A percentile compares a stretch with the other conserved stretches of the same genome.
These are phyloP conservation scores for Prostheceraeus crozeri DNA, from an alignment of 2,888 invertebrate species.

Conservation along the genomic window DNA sequence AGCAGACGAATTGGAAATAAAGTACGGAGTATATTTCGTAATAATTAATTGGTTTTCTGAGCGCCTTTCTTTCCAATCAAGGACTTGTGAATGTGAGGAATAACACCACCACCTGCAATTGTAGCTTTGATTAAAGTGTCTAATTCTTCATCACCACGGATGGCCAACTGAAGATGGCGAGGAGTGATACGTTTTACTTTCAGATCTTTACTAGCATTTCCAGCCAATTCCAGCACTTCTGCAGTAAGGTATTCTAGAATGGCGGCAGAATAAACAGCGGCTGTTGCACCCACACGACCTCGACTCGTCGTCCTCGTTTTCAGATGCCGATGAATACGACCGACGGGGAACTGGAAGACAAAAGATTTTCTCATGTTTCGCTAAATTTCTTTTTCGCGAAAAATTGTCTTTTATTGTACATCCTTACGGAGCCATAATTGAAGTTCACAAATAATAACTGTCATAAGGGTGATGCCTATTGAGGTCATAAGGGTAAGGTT, in stretches of 20 bases:
- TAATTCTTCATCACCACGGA: slow-evolving; percentile 97
- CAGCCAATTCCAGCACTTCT: slow-evolving; percentile 97
- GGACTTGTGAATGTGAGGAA: slow-evolving; percentile 56
- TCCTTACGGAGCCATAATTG: too few species aligned
- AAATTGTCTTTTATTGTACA: too few species aligned
- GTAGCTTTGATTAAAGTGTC: slow-evolving; percentile 99
- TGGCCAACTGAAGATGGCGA: slow-evolving; percentile 95
- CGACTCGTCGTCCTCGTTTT: slow-evolving; percentile 98
- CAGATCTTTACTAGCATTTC: slow-evolving; percentile 97
- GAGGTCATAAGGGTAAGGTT: too few species aligned
- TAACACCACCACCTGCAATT: slow-evolving; percentile 98
- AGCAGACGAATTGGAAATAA: too few species aligned
- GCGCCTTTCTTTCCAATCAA: slow-evolving; percentile 36
- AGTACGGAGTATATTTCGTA: too few species aligned
- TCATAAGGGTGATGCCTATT: too few species aligned
- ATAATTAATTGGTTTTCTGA: too few species aligned
- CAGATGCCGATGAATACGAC: slow-evolving; percentile 55
- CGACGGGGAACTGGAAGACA: slow-evolving; percentile 36
- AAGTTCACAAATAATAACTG: too few species aligned
- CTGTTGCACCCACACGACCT: slow-evolving; percentile 97
- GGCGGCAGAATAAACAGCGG: slow-evolving; percentile 97
- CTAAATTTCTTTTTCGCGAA: too few species aligned
- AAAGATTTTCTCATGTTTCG: too few species aligned
- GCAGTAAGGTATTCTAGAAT: slow-evolving; percentile 99
- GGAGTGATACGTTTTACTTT: slow-evolving; percentile 99